These are phyloP conservation scores for Stichopus horrens DNA, from an alignment of 53 echinoderm and acorn worm genomes.

Conservation along the genomic window DNA sequence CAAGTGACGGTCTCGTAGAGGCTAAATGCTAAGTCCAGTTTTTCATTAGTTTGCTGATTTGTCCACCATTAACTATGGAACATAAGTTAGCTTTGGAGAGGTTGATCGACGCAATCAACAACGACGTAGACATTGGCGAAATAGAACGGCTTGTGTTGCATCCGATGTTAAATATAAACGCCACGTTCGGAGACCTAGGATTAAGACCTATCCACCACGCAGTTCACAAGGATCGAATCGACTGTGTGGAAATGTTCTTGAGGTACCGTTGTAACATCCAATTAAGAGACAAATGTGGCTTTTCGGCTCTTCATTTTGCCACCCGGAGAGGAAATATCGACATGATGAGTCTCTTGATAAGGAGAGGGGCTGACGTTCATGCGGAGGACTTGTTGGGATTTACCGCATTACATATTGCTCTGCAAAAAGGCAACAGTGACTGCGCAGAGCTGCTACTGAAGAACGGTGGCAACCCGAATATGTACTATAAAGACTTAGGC, in stretches of 20 bases:
- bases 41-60: neutral
- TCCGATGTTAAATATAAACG: slow-evolving; percentile 56
- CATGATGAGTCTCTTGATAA: slow-evolving; percentile 48
- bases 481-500: slow-evolving; percentile 75
- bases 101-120: slow-evolving; percentile 75
- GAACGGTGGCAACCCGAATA: slow-evolving; percentile 80
- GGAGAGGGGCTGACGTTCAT: slow-evolving; percentile 62
- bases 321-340: slow-evolving; percentile 55
- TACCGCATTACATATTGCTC: slow-evolving; percentile 75
- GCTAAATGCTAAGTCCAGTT: no score
- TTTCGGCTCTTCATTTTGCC: slow-evolving; percentile 78
- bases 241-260: slow-evolving; percentile 68
- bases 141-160: slow-evolving; percentile 52
- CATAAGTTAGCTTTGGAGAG: slow-evolving; percentile 48
- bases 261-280: slow-evolving; percentile 68
- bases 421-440: slow-evolving; percentile 74
- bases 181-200: slow-evolving; percentile 63
- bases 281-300: slow-evolving; percentile 78
- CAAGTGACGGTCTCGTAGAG: no score
- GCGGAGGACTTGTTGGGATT: slow-evolving; percentile 65
- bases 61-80: neutral
- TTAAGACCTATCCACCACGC: slow-evolving; percentile 84
- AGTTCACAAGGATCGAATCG: slow-evolving; percentile 72
- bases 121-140: slow-evolving; percentile 39
- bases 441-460: slow-evolving; percentile 69